A percentile compares a stretch with the other conserved stretches of the same genome.
phyloP scores from a whole-genome alignment of 2,797 vertebrate genomes.

The Gymnocypris eckloni region DNA sequence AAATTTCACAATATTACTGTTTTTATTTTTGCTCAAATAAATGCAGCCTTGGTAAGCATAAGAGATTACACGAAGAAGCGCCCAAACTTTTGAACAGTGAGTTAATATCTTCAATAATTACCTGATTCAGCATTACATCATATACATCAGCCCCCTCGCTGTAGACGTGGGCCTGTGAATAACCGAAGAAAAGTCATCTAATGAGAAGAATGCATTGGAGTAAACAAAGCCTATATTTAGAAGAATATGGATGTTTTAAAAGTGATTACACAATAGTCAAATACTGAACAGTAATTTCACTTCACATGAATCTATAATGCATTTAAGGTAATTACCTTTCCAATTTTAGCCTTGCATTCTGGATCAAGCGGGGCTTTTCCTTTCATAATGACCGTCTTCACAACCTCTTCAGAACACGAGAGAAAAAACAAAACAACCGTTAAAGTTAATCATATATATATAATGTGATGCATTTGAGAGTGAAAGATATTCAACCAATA shows the following conservation, averaged over 20 bases:
- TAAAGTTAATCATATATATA: background rate
- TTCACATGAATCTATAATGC: background rate
- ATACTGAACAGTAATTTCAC: background rate
- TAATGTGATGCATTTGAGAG: background rate
- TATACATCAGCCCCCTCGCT: conserved; percentile 84
- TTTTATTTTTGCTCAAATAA: background rate
- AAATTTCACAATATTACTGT: background rate
- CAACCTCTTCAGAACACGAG: conserved; percentile 68
- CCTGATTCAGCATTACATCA: conserved; percentile 92
- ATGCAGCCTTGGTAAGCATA: background rate
- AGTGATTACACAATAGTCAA: background rate
- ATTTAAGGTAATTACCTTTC: conserved; percentile 77
- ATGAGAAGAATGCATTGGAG: background rate
- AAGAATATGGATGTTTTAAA: background rate
- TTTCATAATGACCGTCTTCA: conserved; percentile 86
- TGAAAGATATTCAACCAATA: background rate
- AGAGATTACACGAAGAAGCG: background rate
- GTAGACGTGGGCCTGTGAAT: conserved; percentile 85
- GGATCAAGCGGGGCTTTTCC: conserved; percentile 88
- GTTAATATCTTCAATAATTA: conserved; percentile 62
- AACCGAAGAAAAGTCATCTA: background rate
- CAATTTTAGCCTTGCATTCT: conserved; percentile 85
- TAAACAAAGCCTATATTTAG: background rate
- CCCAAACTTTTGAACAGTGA: background rate
- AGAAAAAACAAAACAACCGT: background rate